These are phyloP conservation scores for Falco berigora DNA, from an alignment of 2,797 vertebrate genomes.

Conservation along the genomic window DNA sequence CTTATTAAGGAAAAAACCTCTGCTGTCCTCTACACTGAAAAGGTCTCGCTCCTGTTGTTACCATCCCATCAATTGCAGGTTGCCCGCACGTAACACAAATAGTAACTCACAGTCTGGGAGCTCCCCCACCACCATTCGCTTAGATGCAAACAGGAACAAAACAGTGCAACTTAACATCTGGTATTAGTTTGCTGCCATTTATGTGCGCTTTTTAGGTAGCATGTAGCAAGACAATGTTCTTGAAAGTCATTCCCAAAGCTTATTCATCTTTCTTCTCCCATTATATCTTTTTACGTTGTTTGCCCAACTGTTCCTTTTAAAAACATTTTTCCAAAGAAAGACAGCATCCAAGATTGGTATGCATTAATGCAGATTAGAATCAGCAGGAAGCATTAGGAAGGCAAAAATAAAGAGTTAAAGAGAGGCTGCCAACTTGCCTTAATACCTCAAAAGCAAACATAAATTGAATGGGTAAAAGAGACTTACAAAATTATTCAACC, in stretches of 20 bases:
- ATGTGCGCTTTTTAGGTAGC: neutral
- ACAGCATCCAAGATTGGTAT: neutral
- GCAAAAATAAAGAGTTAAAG: constrained; percentile 4
- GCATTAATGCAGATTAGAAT: neutral
- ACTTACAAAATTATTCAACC: constrained; percentile 6
- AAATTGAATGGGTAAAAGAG: neutral
- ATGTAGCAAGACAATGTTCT: neutral
- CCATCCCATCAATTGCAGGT: neutral
- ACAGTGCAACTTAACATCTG: accelerated
- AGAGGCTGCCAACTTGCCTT: neutral
- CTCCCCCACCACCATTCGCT: neutral
- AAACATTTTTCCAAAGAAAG: neutral
- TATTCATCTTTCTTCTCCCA: neutral
- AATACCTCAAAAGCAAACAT: constrained; percentile 25
- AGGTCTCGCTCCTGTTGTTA: neutral
- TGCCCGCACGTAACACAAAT: neutral
- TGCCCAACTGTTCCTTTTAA: neutral
- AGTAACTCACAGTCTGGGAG: neutral
- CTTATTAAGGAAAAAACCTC: neutral
- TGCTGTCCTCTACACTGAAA: neutral
- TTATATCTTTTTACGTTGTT: neutral
- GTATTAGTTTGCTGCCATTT: neutral
- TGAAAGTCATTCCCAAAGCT: neutral
- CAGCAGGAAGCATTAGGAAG: neutral
- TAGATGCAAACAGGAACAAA: neutral